Conservation (phyloP, 2,113 vertebrate species). For the Coryphaenoides rupestris region DNA sequence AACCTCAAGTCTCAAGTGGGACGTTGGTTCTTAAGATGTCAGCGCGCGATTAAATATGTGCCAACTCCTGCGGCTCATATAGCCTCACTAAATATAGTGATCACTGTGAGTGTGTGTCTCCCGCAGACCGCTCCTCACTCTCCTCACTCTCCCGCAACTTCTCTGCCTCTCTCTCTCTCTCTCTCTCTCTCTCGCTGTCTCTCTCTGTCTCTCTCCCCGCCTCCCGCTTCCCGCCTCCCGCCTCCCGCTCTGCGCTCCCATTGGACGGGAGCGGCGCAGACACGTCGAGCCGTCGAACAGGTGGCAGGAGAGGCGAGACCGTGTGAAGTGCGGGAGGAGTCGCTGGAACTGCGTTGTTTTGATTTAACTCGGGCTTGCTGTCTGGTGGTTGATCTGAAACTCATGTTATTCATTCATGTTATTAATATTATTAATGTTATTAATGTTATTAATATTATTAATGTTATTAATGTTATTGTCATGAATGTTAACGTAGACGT, state of each 20-base stretch:
- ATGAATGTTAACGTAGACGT: background rate
- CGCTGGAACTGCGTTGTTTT: no score
- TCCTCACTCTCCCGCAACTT: constrained; percentile 70
- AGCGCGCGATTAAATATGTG: background rate
- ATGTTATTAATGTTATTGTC: no score
- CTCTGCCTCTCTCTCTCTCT: constrained; percentile 50
- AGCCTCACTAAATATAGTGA: constrained; percentile 31
- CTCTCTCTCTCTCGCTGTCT: no score
- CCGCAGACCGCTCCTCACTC: constrained; percentile 58
- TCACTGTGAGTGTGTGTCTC: constrained; percentile 35
- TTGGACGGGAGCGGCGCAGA: constrained; percentile 58
- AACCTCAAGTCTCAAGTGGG: no score
- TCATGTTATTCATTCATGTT: no score
- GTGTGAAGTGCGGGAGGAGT: no score
- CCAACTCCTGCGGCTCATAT: constrained; percentile 50
- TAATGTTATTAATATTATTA: no score
- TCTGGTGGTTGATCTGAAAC: no score
- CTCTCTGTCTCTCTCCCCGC: constrained; percentile 45
- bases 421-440: no score
- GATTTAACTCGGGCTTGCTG: no score
- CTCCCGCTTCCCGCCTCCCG: constrained; percentile 32
- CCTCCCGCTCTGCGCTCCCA: constrained; percentile 42
- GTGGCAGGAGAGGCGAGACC: constrained; percentile 39
- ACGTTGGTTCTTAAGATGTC: no score
- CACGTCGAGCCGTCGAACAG: constrained; percentile 45